Conservation (phyloP, 2,797 vertebrate genomes). For the Gymnothorax reevesii region DNA sequence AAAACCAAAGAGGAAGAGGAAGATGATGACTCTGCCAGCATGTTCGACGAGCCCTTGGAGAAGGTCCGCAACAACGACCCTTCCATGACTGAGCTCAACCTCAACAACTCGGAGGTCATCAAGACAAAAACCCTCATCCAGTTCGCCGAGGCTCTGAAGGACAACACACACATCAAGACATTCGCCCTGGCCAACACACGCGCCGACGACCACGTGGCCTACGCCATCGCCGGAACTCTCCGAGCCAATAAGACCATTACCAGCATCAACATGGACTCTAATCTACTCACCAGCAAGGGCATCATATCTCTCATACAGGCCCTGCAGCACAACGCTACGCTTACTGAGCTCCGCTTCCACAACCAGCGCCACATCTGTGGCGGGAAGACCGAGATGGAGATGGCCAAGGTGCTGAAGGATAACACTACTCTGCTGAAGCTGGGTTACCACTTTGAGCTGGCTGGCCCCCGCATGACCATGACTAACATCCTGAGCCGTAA, state of each 20-base stretch:
- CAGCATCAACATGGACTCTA: conserved; percentile 85
- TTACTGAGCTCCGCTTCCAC: conserved; percentile 85
- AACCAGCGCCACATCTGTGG: conserved; percentile 88
- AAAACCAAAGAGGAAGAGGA: conserved; percentile 50
- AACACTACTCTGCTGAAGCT: conserved; percentile 82
- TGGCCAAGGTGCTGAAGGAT: conserved; percentile 77
- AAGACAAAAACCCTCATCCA: conserved; percentile 78
- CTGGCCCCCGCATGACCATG: conserved; percentile 82
- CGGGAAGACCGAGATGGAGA: conserved; percentile 87
- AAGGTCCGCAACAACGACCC: conserved; percentile 77
- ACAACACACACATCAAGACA: conserved; percentile 75
- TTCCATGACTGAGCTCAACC: conserved; percentile 75
- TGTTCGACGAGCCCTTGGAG: conserved; percentile 82
- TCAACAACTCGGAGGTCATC: conserved; percentile 86
- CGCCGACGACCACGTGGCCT: conserved; percentile 82
- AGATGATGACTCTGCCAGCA: conserved; percentile 69
- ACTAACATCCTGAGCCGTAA: conserved; percentile 84
- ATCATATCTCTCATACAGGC: conserved; percentile 82
- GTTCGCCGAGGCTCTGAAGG: conserved; percentile 78
- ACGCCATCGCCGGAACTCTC: conserved; percentile 79
- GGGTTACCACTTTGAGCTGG: conserved; percentile 85
- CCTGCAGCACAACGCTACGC: conserved; percentile 74
- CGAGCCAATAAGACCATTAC: conserved; percentile 76
- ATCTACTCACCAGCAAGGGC: conserved; percentile 82
- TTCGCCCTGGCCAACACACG: conserved; percentile 81